phyloP scores from a whole-genome alignment of 2,797 vertebrate genomes.

The Mus caroli region DNA sequence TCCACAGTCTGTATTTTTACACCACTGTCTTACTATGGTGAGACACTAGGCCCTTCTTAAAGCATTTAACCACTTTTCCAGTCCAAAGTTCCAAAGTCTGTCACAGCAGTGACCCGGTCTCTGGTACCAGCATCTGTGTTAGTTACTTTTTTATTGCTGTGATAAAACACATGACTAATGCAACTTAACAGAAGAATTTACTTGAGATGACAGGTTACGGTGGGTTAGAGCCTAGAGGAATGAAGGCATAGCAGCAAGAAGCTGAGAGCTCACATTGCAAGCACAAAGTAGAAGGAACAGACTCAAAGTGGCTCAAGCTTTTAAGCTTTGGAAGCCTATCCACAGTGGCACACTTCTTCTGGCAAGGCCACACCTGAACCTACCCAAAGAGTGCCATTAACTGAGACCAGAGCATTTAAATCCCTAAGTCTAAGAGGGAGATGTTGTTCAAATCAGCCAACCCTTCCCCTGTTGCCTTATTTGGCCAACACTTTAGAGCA shows the following conservation, averaged over 20 bases:
- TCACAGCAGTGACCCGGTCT: neutral
- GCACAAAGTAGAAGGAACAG: neutral
- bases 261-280: neutral
- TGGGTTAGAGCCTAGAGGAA: neutral
- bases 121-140: neutral
- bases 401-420: neutral
- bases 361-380: neutral
- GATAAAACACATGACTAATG: neutral
- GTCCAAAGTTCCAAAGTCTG: neutral
- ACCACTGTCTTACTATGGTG: neutral
- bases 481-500: neutral
- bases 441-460: neutral
- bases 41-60: neutral
- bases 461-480: neutral
- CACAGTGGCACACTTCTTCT: neutral
- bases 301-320: neutral
- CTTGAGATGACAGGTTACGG: neutral
- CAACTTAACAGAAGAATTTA: neutral
- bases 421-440: neutral
- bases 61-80: neutral
- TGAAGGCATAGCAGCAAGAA: neutral
- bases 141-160: neutral
- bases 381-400: neutral
- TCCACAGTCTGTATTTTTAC: neutral
- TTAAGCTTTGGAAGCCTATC: neutral